Evolutionary conservation across 2,797 vertebrate genomes (phyloP).

Genomic region (Myripristis jacobus): DNA sequence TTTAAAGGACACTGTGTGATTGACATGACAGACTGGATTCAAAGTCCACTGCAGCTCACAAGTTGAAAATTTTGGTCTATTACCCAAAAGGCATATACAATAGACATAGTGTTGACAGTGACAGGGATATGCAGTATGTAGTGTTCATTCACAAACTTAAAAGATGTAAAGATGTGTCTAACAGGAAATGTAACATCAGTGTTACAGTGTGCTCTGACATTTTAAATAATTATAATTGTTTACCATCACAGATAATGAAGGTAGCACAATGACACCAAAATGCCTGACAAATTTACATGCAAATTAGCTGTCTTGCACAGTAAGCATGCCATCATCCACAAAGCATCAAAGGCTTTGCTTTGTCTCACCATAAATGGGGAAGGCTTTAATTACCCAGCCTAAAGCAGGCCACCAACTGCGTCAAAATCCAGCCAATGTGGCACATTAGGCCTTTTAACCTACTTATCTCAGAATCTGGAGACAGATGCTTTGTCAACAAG

Average conservation of each 20-base stretch:
- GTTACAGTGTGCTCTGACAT: constrained; percentile 7
- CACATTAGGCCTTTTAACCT: constrained; percentile 14
- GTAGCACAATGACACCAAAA: constrained; percentile 24
- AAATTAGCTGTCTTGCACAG: constrained; percentile 58
- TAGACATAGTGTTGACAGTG: no score
- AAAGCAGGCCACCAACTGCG: constrained; percentile 39
- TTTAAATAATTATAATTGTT: constrained; percentile 19
- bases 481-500: constrained; percentile 7
- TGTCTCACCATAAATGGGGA: constrained; percentile 46
- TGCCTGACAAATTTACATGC: constrained; percentile 55
- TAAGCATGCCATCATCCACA: constrained; percentile 54
- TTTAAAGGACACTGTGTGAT: background rate
- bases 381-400: constrained; percentile 61
- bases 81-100: background rate
- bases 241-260: constrained; percentile 19
- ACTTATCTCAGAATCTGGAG: constrained; percentile 3
- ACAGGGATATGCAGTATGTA: background rate
- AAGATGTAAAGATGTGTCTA: background rate
- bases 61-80: background rate
- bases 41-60: background rate
- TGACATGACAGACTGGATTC: constrained; percentile 1
- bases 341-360: constrained; percentile 65
- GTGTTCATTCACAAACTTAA: background rate
- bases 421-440: constrained; percentile 34
- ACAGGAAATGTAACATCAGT: background rate